Conservation (phyloP, 2,888 invertebrate species). For the Allygus modestus region DNA sequence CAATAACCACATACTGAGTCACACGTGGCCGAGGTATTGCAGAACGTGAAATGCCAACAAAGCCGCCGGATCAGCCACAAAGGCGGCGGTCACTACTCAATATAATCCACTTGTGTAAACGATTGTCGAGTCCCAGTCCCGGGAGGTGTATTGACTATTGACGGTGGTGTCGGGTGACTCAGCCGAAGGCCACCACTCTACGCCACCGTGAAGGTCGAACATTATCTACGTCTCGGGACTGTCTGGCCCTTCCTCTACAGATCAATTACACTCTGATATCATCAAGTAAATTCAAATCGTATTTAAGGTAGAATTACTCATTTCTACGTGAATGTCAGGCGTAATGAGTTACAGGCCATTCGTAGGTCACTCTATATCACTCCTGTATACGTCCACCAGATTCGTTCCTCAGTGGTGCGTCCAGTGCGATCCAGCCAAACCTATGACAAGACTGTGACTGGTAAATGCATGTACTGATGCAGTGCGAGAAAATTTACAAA, state of each 20-base stretch:
- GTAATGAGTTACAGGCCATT: too few species aligned
- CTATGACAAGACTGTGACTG: too few species aligned
- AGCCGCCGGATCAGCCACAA: background rate
- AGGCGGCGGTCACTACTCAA: constrained; percentile 7
- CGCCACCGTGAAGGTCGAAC: constrained; percentile 12
- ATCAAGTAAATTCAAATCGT: too few species aligned
- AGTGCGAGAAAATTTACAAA: too few species aligned
- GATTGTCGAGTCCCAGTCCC: background rate
- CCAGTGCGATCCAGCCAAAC: too few species aligned
- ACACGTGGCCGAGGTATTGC: background rate
- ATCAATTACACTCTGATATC: background rate
- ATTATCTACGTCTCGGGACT: background rate
- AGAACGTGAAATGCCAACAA: constrained; percentile 29
- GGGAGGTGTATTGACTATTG: background rate
- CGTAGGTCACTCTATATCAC: too few species aligned
- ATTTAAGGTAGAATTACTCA: too few species aligned
- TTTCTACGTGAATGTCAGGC: too few species aligned
- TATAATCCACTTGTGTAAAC: background rate
- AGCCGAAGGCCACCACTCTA: background rate
- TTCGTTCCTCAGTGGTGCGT: too few species aligned
- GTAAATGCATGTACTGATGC: too few species aligned
- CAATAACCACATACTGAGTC: background rate
- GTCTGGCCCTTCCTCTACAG: background rate
- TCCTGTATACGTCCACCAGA: too few species aligned
- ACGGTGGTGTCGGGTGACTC: background rate